Percentiles rank a stretch among this genome's conserved stretches.
These are phyloP conservation scores for Vulpes lagopus DNA, from an alignment of 2,113 vertebrate species.

Conservation along the genomic window DNA sequence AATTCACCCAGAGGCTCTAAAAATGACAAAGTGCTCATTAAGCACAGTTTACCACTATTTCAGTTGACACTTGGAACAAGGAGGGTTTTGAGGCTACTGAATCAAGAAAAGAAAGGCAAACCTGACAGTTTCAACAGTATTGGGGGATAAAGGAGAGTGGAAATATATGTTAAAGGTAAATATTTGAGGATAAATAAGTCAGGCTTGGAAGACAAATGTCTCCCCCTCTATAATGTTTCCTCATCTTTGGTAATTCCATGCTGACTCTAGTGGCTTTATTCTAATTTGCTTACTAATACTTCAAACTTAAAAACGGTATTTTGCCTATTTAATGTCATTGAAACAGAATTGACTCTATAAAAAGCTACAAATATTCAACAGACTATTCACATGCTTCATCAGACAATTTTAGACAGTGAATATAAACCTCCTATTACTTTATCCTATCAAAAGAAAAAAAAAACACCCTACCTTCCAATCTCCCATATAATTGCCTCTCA, in stretches of 20 bases:
- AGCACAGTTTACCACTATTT: background rate
- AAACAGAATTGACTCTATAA: slow-evolving; percentile 51
- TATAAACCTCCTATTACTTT: slow-evolving; percentile 62
- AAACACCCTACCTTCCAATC: slow-evolving; percentile 23
- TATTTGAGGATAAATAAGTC: background rate
- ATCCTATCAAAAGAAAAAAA: background rate
- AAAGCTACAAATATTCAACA: slow-evolving; percentile 74
- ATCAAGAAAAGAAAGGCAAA: slow-evolving; percentile 22
- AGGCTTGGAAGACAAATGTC: background rate
- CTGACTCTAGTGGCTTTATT: background rate
- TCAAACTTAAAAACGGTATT: background rate
- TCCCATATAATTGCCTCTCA: background rate
- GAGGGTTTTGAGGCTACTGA: background rate
- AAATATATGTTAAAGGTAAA: background rate
- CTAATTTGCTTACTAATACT: slow-evolving; percentile 51
- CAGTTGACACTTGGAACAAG: background rate
- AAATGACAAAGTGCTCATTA: background rate
- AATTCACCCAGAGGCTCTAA: background rate
- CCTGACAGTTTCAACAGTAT: background rate
- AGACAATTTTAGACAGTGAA: slow-evolving; percentile 53
- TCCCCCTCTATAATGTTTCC: accelerated
- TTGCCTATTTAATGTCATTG: slow-evolving; percentile 51
- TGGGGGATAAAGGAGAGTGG: background rate
- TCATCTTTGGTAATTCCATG: background rate
- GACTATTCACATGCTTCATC: slow-evolving; percentile 56